Conservation (phyloP, 30 jellyfish, hydroid and myxozoan genomes). For the Phacellophora camtschatica region DNA sequence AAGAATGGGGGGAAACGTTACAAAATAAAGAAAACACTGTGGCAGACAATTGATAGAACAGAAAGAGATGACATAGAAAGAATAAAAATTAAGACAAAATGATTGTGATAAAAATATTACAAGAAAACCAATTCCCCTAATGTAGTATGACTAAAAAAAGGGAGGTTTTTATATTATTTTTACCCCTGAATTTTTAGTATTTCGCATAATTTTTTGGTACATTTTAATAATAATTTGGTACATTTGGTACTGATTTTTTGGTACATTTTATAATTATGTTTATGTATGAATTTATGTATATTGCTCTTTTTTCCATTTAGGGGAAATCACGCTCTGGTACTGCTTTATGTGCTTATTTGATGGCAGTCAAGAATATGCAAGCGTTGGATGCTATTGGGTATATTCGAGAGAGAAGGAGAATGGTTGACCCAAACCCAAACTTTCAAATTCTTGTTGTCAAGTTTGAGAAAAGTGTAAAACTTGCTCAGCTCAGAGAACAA, state of each 20-base stretch:
- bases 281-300: neutral
- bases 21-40: too few relatives aligned
- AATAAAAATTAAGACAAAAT: too few relatives aligned
- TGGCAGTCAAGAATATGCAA: constrained; percentile 47
- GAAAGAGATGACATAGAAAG: too few relatives aligned
- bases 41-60: too few relatives aligned
- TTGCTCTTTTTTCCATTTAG: constrained; percentile 1
- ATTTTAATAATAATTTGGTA: too few relatives aligned
- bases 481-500: constrained; percentile 25
- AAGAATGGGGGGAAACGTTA: too few relatives aligned
- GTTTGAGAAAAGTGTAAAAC: constrained; percentile 54
- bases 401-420: constrained; percentile 66
- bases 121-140: too few relatives aligned
- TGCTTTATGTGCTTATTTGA: constrained; percentile 74
- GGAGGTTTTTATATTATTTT: too few relatives aligned
- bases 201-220: too few relatives aligned
- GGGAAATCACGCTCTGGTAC: constrained; percentile 95
- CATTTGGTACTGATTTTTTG: neutral
- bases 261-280: neutral
- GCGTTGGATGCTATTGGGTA: constrained; percentile 39
- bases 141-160: too few relatives aligned
- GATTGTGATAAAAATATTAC: too few relatives aligned
- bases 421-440: constrained; percentile 88
- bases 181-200: too few relatives aligned
- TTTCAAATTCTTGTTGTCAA: constrained; percentile 35